Base-by-base conservation (phyloP, 37 sponge, comb jelly and placozoan species). In the Ephydatia muelleri region DNA sequence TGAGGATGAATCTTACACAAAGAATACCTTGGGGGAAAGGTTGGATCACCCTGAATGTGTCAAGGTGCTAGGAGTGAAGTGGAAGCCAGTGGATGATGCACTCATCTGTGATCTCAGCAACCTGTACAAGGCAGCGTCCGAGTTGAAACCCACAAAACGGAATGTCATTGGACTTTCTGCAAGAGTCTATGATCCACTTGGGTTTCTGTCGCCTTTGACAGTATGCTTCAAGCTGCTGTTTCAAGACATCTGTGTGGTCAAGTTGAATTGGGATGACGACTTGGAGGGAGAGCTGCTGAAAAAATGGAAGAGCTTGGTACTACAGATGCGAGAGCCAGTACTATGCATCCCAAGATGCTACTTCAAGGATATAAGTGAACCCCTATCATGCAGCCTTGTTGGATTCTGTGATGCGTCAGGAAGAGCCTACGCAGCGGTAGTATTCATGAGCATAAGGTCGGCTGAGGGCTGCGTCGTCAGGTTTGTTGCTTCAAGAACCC, bases 181-280 rank as follows among this genome's bases (percentile, higher is more conserved):
- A 5, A 11, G 33, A 39, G 37, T 72, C 64, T 84, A 82, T 35
- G 83, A 84, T 32, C 85, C 85, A 12, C 26, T 84, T 16, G 85
- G 85, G 1, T 25, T 84, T 14, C 77, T 84, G 3, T 67, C 85
- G 2, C 85, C 83, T 29, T 26, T 82, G 49, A 70, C 70, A 6
- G 39, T 82, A 38, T 16, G 27, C 23, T 82, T 82, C 32, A 82
- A 70, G 81, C 66, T 80, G 3, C 65, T 80, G 16, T 66, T 80
- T 26, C 81, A 80, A 67, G 33, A 80, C 23, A 23, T 80, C 5
- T 31, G 35, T 67, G 30, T 2, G 8, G 36, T 36, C 26, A 67
- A 80, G 34, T 21, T 80, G 37, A 35, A 67, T 23, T 80, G 81
- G 81, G 81, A 80, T 67, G 70, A 68, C 3, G 32, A 5, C 32